Evolutionary conservation across 2,797 vertebrate genomes (phyloP).

Genomic region (Phrynocephalus guinanensis): DNA sequence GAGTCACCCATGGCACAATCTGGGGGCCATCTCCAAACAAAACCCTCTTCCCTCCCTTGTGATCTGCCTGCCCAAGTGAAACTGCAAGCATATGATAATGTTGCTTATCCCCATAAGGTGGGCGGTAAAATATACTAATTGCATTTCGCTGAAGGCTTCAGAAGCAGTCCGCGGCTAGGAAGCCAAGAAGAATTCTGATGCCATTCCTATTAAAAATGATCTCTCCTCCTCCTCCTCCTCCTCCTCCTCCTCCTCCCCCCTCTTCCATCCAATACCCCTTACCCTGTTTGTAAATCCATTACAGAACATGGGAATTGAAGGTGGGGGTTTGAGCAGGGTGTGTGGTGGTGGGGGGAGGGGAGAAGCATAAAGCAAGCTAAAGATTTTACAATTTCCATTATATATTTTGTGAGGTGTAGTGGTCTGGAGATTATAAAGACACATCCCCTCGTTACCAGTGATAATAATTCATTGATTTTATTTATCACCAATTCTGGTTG

Average conservation of each 20-base stretch:
- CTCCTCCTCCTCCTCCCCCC: background rate
- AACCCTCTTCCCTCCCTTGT: constrained; percentile 69
- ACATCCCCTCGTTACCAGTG: constrained; percentile 71
- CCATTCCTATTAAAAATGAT: constrained; percentile 68
- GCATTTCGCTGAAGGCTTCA: constrained; percentile 82
- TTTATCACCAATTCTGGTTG: constrained; percentile 73
- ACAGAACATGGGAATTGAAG: constrained; percentile 62
- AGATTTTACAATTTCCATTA: constrained; percentile 74
- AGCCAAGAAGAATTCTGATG: constrained; percentile 75
- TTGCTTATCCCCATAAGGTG: constrained; percentile 74
- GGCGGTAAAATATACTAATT: constrained; percentile 85
- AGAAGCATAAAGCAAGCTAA: constrained; percentile 67
- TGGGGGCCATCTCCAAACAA: constrained; percentile 62
- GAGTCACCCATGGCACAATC: constrained; percentile 78
- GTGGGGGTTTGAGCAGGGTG: background rate
- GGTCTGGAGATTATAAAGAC: constrained; percentile 74
- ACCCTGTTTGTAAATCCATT: constrained; percentile 70
- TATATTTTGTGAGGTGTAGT: constrained; percentile 77
- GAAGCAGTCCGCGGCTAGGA: constrained; percentile 72
- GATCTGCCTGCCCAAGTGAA: constrained; percentile 75
- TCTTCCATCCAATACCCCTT: constrained; percentile 19
- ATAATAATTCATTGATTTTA: constrained; percentile 75
- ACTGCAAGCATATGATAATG: constrained; percentile 71
- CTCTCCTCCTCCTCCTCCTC: background rate
- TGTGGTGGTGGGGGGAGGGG: constrained; percentile 41